These are phyloP conservation scores for Adelges cooleyi DNA, from an alignment of 1,140 invertebrate species.

Conservation along the genomic window DNA sequence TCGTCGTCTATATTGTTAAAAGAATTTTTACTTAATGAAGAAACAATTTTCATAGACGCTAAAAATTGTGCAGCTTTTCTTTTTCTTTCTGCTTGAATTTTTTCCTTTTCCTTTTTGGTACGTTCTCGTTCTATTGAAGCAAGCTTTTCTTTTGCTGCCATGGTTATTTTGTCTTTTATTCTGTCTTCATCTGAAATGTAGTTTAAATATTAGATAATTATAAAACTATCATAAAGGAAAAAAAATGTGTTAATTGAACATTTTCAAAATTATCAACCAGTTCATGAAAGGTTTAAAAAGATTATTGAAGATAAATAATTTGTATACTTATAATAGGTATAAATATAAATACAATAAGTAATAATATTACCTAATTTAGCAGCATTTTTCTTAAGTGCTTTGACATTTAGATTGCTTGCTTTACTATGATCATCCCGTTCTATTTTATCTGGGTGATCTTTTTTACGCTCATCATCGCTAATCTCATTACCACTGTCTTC, in stretches of 20 bases:
- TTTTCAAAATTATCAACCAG: too few species aligned
- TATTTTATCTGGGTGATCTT: not conserved
- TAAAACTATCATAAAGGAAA: not conserved
- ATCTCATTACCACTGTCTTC: constrained; percentile 54
- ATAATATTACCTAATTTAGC: not conserved
- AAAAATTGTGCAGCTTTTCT: constrained; percentile 29
- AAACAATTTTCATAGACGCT: constrained; percentile 14
- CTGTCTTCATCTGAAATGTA: constrained; percentile 26
- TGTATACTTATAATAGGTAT: not conserved
- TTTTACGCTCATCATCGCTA: constrained; percentile 34
- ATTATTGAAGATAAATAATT: too few species aligned
- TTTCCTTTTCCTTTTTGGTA: constrained; percentile 28
- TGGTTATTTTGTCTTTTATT: constrained; percentile 28
- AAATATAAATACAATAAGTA: not conserved
- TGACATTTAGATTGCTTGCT: not conserved
- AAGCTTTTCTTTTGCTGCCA: constrained; percentile 30
- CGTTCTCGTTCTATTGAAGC: constrained; percentile 19
- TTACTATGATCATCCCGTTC: constrained; percentile 10
- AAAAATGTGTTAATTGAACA: not conserved
- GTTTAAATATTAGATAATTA: not conserved
- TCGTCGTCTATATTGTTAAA: not conserved
- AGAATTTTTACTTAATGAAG: not conserved
- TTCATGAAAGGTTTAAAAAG: too few species aligned
- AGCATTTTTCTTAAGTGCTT: not conserved
- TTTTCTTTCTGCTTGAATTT: constrained; percentile 29